Conservation (phyloP, 2,888 invertebrate genomes). For the Lasioglossum lativentre region DNA sequence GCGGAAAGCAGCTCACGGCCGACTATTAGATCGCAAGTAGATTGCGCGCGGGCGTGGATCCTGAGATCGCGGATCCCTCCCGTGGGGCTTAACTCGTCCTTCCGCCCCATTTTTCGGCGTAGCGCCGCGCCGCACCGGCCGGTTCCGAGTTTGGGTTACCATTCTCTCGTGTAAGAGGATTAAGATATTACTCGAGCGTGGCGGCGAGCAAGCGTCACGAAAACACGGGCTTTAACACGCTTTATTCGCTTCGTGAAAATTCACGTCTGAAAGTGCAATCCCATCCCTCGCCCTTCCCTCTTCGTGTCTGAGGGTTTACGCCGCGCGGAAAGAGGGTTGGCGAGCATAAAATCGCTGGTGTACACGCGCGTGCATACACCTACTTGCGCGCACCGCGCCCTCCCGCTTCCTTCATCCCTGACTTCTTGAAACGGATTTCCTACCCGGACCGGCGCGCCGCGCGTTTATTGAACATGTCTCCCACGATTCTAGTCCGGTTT, state of each 20-base stretch:
- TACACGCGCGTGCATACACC: constrained; percentile 61
- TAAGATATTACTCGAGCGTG: constrained; percentile 74
- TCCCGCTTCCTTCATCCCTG: constrained; percentile 40
- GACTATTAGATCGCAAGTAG: constrained; percentile 60
- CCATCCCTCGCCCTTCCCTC: constrained; percentile 51
- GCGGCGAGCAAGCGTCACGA: constrained; percentile 60
- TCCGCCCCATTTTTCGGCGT: constrained; percentile 35
- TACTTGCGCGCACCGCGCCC: constrained; percentile 24
- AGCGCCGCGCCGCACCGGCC: not conserved
- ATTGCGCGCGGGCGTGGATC: constrained; percentile 51
- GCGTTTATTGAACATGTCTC: constrained; percentile 45
- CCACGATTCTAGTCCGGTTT: constrained; percentile 20
- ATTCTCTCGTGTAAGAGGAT: constrained; percentile 73
- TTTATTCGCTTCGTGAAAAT: constrained; percentile 71
- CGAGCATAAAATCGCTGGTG: constrained; percentile 65
- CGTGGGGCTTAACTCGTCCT: constrained; percentile 37
- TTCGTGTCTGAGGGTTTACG: constrained; percentile 67
- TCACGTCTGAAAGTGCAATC: constrained; percentile 67
- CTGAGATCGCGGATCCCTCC: constrained; percentile 41
- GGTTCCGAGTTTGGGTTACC: constrained; percentile 47
- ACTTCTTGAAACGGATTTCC: constrained; percentile 60
- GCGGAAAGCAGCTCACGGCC: constrained; percentile 19
- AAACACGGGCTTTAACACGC: constrained; percentile 66
- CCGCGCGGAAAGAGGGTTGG: constrained; percentile 65
- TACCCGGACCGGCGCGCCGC: constrained; percentile 24